Evolutionary conservation across 92 coral and sea anemone genomes (phyloP).

Genomic region (Chrysogorgia sp.): DNA sequence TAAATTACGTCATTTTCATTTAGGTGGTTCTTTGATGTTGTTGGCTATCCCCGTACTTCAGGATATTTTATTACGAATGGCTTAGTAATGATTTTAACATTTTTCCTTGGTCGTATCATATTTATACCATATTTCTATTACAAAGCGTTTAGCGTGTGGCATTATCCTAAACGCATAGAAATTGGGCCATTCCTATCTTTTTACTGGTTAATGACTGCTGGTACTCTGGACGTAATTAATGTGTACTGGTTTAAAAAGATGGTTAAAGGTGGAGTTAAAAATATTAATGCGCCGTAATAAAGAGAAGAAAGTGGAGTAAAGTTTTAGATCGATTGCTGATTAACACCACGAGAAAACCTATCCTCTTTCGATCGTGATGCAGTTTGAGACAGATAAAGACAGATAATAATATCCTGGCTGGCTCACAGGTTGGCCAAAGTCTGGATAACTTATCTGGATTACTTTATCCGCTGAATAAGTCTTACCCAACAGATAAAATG

Average conservation of each 20-base stretch:
- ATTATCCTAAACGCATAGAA: slow-evolving; percentile 54
- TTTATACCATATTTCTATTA: slow-evolving; percentile 85
- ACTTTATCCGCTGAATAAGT: too few relatives aligned
- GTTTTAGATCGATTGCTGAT: too few relatives aligned
- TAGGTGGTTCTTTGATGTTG: slow-evolving; percentile 90
- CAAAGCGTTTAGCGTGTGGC: slow-evolving; percentile 76
- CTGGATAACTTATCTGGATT: too few relatives aligned
- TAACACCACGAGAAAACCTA: too few relatives aligned
- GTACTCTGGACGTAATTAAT: slow-evolving; percentile 74
- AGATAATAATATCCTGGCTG: too few relatives aligned
- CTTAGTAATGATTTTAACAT: slow-evolving; percentile 70
- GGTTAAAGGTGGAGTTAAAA: slow-evolving; percentile 78
- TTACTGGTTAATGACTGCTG: slow-evolving; percentile 72
- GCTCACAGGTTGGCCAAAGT: too few relatives aligned
- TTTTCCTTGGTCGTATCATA: slow-evolving; percentile 77
- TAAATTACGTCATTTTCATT: neutral
- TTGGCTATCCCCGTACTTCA: slow-evolving; percentile 68
- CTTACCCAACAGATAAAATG: too few relatives aligned
- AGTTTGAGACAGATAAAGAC: too few relatives aligned
- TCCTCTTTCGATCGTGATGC: too few relatives aligned
- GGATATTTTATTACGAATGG: slow-evolving; percentile 74
- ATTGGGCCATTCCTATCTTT: slow-evolving; percentile 63
- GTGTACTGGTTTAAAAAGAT: slow-evolving; percentile 84
- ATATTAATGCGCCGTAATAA: slow-evolving; percentile 31
- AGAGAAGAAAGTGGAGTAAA: slow-evolving; percentile 36